A percentile compares a stretch with the other conserved stretches of the same genome.
These are phyloP conservation scores for Dipus sagitta DNA, from an alignment of 2,797 vertebrate species.

Conservation along the genomic window DNA sequence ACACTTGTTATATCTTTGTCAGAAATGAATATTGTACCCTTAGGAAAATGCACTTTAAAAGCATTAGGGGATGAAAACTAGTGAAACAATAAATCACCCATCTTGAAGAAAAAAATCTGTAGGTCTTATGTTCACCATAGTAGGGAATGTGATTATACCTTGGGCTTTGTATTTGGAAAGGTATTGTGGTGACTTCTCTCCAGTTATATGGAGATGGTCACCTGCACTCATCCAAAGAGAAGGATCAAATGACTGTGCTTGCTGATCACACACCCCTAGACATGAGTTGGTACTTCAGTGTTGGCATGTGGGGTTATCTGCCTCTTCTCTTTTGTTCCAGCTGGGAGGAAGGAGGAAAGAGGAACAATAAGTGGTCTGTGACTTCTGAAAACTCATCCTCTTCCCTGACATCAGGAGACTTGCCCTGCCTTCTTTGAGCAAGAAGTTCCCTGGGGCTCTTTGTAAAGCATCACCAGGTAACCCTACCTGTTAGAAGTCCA, in stretches of 20 bases:
- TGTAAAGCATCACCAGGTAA: conserved; percentile 13
- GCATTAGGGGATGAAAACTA: neutral
- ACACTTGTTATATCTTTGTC: neutral
- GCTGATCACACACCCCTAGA: conserved; percentile 40
- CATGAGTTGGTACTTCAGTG: conserved; percentile 27
- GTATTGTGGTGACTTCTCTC: neutral
- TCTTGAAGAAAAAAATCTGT: conserved; percentile 25
- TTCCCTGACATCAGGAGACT: neutral
- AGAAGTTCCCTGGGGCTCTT: conserved; percentile 45
- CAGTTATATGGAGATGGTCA: too few relatives aligned
- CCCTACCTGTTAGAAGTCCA: conserved; percentile 49
- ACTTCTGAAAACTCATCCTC: conserved; percentile 61
- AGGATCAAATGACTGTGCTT: conserved; percentile 34
- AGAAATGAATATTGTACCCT: neutral
- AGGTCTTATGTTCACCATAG: neutral
- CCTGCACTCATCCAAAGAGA: neutral
- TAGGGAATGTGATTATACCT: neutral
- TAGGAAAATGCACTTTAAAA: conserved; percentile 1
- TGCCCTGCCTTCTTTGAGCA: conserved; percentile 57
- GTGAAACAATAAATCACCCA: conserved; percentile 29
- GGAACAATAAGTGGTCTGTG: neutral
- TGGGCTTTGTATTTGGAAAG: neutral
- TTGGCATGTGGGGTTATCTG: neutral
- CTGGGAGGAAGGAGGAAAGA: conserved; percentile 16
- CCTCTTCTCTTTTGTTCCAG: conserved; percentile 3